Base-by-base conservation (phyloP, 2,888 invertebrate species). In the Agrotis ipsilon region DNA sequence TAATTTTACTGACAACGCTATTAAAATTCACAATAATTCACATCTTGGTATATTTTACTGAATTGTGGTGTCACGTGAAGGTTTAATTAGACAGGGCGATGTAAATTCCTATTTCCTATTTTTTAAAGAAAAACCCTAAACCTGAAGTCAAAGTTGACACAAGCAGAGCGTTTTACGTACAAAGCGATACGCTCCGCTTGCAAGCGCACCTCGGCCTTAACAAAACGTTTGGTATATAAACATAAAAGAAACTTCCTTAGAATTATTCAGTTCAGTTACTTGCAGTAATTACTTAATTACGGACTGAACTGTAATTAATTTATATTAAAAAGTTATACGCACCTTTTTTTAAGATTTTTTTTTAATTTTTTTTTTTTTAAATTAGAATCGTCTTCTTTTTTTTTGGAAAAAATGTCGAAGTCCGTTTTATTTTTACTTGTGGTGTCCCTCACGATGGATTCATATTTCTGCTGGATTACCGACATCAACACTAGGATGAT, bases 381-480 rank as follows among this genome's bases (percentile, higher is more conserved):
- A 7, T 45, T 65, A 0, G 4, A 1, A 11, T 27, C 0, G 2
- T 1, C 3, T 14, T 27, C 24, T 19, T 54, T 21, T 32, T 58
- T 7, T 32, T 32, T 6, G 24, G 9, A 16, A 27, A 67, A 68
- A 54, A 79, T 79, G 78, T 54, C 67, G 51, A 81, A 81, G 57
- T 6, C 76, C 1, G 16, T 80, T n/a, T 64, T 81, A 4, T 54
- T 48, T 52, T 51, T 61, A 14, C 67, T 4, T 27, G 5, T 68
- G 1, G 2, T 45, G 4, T 49, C 51, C 14, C 46, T 70, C 21
- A 54, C 27, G 5, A 19, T 64, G 16, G 71, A 76, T 5, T 48
- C 57, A 2, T 67, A 19, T 60, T 51, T 27, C 32, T 72, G 81
- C 64, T 88, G 87, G 87, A 45, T 88, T 16, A 72, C 88, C 51